These are phyloP conservation scores for Melanocharis versteri DNA, from an alignment of 2,113 vertebrate species.

Conservation along the genomic window DNA sequence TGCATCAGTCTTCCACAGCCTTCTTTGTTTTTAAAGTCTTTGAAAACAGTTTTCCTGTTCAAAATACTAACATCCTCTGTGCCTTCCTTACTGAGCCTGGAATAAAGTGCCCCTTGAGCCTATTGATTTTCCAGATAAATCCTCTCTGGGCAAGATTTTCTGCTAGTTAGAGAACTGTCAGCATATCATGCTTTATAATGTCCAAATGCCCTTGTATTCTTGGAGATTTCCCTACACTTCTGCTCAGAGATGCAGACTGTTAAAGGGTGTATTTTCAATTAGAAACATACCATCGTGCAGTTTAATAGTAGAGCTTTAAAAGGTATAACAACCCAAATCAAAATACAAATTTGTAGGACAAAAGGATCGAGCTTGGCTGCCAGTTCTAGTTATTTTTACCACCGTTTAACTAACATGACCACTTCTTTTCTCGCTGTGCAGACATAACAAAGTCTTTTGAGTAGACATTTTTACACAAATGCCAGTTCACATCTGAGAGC, in stretches of 20 bases:
- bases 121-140: not conserved
- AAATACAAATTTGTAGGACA: not conserved
- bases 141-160: not conserved
- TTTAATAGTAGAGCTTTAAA: not conserved
- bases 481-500: not conserved
- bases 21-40: not conserved
- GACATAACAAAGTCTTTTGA: rapidly evolving
- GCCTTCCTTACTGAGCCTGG: not conserved
- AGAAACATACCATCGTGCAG: not conserved
- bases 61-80: not conserved
- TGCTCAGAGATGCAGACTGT: not conserved
- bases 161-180: not conserved
- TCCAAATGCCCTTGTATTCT: not conserved
- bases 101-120: not conserved
- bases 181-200: not conserved
- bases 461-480: not conserved
- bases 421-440: not conserved
- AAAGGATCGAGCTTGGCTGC: not conserved
- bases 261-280: not conserved
- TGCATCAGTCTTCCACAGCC: not conserved
- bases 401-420: not conserved
- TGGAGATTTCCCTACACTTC: not conserved
- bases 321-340: not conserved
- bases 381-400: not conserved
- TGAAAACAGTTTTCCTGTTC: not conserved